Conservation (phyloP, 2,797 vertebrate species). For the Acipenser transmontanus region DNA sequence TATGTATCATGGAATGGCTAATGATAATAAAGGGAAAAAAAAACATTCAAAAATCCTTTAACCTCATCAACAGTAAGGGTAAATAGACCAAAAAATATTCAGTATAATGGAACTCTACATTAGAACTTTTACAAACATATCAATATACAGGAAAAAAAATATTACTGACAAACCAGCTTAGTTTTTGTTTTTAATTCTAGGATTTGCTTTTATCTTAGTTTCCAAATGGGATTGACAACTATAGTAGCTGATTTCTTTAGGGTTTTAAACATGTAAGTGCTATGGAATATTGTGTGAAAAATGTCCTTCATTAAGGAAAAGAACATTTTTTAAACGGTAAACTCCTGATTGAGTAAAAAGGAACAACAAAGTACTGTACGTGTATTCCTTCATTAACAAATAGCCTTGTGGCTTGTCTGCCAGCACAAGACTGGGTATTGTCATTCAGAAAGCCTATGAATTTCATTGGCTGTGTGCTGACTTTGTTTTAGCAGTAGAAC, state of each 20-base stretch:
- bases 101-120: no score
- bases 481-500: slow-evolving; percentile 33
- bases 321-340: slow-evolving; percentile 3
- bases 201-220: no score
- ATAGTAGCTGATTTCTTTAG: no score
- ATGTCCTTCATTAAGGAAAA: neutral
- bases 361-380: slow-evolving; percentile 20
- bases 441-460: slow-evolving; percentile 52
- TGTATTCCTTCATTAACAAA: no score
- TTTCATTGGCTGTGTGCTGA: slow-evolving; percentile 54
- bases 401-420: slow-evolving; percentile 39
- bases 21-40: slow-evolving; percentile 33
- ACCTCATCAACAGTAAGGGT: neutral
- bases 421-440: slow-evolving; percentile 43
- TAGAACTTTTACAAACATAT: no score
- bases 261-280: no score
- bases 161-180: no score
- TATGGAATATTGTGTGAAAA: no score
- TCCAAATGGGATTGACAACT: no score
- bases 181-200: no score
- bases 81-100: no score
- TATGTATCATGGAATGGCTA: slow-evolving; percentile 41
- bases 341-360: slow-evolving; percentile 4
- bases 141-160: no score
- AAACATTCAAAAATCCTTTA: slow-evolving; percentile 6